Percentiles rank a stretch among this genome's conserved stretches.
These are phyloP conservation scores for Tapirus terrestris DNA, from an alignment of 2,113 vertebrate species.

Conservation along the genomic window DNA sequence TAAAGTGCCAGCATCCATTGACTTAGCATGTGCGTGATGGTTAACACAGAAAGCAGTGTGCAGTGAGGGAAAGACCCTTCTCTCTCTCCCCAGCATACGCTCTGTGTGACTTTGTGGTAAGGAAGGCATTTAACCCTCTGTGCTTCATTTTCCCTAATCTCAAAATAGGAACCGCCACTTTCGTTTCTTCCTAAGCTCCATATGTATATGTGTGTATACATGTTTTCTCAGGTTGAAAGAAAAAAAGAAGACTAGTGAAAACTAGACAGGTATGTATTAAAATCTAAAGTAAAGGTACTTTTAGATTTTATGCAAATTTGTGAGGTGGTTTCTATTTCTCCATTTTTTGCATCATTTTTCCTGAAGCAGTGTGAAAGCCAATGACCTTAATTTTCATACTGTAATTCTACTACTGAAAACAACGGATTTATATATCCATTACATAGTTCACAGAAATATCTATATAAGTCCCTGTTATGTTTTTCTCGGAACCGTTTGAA, in stretches of 20 bases:
- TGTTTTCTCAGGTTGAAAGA: background rate
- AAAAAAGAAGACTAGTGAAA: background rate
- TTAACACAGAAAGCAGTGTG: slow-evolving; percentile 81
- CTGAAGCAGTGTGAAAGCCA: background rate
- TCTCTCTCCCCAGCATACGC: slow-evolving; percentile 16
- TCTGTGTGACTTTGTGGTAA: slow-evolving; percentile 61
- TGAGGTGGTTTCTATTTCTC: background rate
- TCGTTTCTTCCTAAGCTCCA: background rate
- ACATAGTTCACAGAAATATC: background rate
- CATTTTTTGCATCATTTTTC: background rate
- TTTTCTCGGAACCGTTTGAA: background rate
- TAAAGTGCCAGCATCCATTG: slow-evolving; percentile 89
- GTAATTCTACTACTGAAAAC: background rate
- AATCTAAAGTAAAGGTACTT: slow-evolving; percentile 8
- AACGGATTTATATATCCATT: background rate
- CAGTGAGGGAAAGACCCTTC: slow-evolving; percentile 71
- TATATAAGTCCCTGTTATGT: background rate
- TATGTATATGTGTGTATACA: background rate
- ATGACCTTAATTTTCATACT: slow-evolving; percentile 3
- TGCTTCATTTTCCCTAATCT: slow-evolving; percentile 40
- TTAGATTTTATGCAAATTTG: background rate
- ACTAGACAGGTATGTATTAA: background rate
- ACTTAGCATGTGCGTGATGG: slow-evolving; percentile 81
- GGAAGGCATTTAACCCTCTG: slow-evolving; percentile 42
- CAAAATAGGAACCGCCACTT: slow-evolving; percentile 40